phyloP scores from a whole-genome alignment of 2,797 vertebrate species.

The Sebastes matsubarae region DNA sequence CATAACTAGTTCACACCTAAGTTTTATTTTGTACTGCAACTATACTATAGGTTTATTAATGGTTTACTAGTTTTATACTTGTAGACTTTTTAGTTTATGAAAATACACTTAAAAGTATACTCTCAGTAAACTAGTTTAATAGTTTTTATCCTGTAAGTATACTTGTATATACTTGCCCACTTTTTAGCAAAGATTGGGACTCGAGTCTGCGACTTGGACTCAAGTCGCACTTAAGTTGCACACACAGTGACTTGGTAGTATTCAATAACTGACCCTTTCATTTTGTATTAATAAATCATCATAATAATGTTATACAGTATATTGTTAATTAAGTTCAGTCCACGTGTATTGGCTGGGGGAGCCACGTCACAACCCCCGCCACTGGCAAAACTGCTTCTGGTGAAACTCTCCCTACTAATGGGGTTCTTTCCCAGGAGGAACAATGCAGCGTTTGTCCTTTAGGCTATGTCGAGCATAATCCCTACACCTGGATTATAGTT shows the following conservation, averaged over 20 bases:
- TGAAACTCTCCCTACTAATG: conserved; percentile 37
- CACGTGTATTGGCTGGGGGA: not conserved
- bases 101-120: no score
- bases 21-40: no score
- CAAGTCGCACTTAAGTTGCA: no score
- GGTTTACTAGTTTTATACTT: no score
- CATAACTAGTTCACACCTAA: no score
- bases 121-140: no score
- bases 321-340: not conserved
- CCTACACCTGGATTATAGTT: conserved; percentile 68
- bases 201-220: no score
- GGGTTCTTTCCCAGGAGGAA: conserved; percentile 62
- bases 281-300: not conserved
- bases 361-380: conserved; percentile 7
- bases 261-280: not conserved
- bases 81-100: no score
- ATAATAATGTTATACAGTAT: not conserved
- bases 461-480: conserved; percentile 58
- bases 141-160: no score
- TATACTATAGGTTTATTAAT: no score
- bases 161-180: no score
- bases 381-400: conserved; percentile 16
- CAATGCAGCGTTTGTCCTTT: conserved; percentile 66
- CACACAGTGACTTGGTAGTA: not conserved
- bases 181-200: no score